Percentiles rank a stretch among this genome's conserved stretches.
These are phyloP conservation scores for Pseudolycoriella hygida DNA, from an alignment of 2,888 invertebrate species.

Conservation along the genomic window DNA sequence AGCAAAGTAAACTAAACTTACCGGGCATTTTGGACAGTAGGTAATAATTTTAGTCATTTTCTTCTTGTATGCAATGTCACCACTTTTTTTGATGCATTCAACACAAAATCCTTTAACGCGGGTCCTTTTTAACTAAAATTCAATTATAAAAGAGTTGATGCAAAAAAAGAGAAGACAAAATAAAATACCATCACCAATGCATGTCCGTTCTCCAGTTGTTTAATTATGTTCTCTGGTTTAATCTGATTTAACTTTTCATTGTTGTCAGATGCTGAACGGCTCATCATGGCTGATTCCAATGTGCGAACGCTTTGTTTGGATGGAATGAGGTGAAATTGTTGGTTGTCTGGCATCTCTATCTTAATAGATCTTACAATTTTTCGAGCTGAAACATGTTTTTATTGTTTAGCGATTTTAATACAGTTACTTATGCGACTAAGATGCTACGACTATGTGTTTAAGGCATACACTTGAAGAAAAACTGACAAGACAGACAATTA, in stretches of 20 bases:
- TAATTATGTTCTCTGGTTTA: conserved; percentile 8
- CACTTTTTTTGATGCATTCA: conserved; percentile 19
- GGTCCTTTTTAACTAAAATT: conserved; percentile 17
- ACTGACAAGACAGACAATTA: too few relatives aligned
- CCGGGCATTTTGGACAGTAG: conserved; percentile 23
- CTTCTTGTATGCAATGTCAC: conserved; percentile 9
- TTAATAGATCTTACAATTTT: too few relatives aligned
- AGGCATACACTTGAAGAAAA: too few relatives aligned
- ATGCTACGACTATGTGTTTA: too few relatives aligned
- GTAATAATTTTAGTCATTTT: conserved; percentile 20
- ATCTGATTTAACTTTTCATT: conserved; percentile 4
- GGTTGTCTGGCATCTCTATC: not conserved
- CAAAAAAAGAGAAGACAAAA: too few relatives aligned
- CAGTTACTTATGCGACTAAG: too few relatives aligned
- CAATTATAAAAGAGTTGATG: too few relatives aligned
- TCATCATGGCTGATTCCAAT: not conserved
- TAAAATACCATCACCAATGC: conserved; percentile 15
- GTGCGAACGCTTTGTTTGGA: not conserved
- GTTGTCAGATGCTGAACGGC: not conserved
- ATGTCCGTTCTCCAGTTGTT: conserved; percentile 14
- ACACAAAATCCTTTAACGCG: conserved; percentile 25
- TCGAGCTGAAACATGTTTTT: not conserved
- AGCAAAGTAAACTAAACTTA: conserved; percentile 16
- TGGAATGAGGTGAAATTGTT: not conserved
- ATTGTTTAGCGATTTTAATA: too few relatives aligned